Percentiles rank a stretch among this genome's conserved stretches.
Conservation (phyloP, 1,140 invertebrate species). For the Drosophila sp. region DNA sequence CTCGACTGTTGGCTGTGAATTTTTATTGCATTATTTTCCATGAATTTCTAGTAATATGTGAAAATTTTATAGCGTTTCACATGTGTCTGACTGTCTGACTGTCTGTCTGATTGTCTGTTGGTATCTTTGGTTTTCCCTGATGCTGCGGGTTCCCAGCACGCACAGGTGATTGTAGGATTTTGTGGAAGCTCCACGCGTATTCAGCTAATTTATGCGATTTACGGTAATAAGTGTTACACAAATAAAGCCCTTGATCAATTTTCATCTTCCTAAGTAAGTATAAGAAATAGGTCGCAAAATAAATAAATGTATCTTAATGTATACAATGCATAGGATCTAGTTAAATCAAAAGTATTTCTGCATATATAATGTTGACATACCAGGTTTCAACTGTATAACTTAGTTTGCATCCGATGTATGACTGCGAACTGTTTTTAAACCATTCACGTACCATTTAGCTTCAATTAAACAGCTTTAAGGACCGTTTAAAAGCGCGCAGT, state of each 20-base stretch:
- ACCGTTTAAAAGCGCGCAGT: constrained; percentile 46
- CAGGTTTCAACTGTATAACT: background rate
- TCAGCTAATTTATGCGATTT: constrained; percentile 67
- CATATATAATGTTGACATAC: background rate
- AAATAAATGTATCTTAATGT: background rate
- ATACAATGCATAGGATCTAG: background rate
- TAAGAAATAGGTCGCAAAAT: no score
- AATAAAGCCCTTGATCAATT: constrained; percentile 42
- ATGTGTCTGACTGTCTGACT: constrained; percentile 25
- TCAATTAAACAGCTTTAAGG: constrained; percentile 38
- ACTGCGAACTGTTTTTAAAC: background rate
- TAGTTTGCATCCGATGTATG: background rate
- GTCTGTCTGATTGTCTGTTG: constrained; percentile 2
- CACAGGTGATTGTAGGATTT: constrained; percentile 46
- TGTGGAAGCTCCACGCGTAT: background rate
- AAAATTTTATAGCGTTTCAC: constrained; percentile 65
- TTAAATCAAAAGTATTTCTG: background rate
- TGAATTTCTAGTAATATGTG: constrained; percentile 81
- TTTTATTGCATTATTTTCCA: constrained; percentile 84
- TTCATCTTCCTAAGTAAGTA: constrained; percentile 12
- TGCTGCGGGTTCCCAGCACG: constrained; percentile 30
- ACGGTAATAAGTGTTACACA: constrained; percentile 8
- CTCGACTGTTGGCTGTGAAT: constrained; percentile 70
- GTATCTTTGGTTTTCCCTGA: constrained; percentile 16
- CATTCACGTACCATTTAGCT: constrained; percentile 13